Percentiles rank a stretch among this genome's conserved stretches.
phyloP scores from a whole-genome alignment of 2,797 vertebrate genomes.

The Pseudochaenichthys georgianus region DNA sequence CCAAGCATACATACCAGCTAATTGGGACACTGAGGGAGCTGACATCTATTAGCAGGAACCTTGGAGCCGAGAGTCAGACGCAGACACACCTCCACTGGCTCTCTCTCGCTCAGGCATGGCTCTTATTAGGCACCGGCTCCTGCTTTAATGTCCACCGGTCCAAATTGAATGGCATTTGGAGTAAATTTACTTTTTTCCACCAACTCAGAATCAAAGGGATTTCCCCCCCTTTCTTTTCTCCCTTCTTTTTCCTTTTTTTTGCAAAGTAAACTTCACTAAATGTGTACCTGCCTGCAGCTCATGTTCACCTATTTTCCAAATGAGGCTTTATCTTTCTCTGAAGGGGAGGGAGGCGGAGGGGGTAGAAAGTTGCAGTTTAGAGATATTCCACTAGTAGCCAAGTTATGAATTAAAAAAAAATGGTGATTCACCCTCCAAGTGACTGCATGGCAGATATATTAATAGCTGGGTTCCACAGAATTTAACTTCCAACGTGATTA shows the following conservation, averaged over 20 bases:
- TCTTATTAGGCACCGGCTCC: constrained; percentile 86
- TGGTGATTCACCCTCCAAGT: constrained; percentile 26
- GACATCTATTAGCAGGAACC: constrained; percentile 85
- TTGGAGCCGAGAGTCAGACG: constrained; percentile 75
- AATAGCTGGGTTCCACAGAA: constrained; percentile 36
- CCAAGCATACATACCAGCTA: constrained; percentile 75
- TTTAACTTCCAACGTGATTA: constrained; percentile 26
- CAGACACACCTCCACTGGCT: constrained; percentile 78
- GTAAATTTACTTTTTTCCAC: constrained; percentile 83
- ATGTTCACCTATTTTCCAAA: constrained; percentile 76
- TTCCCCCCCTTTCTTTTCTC: constrained; percentile 47
- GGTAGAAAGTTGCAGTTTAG: constrained; percentile 10
- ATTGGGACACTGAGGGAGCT: constrained; percentile 84
- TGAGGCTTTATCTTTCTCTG: constrained; percentile 53
- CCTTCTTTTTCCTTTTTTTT: constrained; percentile 35
- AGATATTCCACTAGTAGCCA: constrained; percentile 17
- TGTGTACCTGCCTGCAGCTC: constrained; percentile 67
- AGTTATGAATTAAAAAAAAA: constrained; percentile 38
- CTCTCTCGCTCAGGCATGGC: constrained; percentile 79
- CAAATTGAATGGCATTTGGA: constrained; percentile 85
- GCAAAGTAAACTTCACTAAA: constrained; percentile 68
- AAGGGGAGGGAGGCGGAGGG: neutral
- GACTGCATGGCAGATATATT: constrained; percentile 41
- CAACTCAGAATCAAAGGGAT: constrained; percentile 83
- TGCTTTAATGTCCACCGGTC: constrained; percentile 86